A percentile compares a stretch with the other conserved stretches of the same genome.
Conservation (phyloP, 2,888 invertebrate genomes). For the Junonia oenone region DNA sequence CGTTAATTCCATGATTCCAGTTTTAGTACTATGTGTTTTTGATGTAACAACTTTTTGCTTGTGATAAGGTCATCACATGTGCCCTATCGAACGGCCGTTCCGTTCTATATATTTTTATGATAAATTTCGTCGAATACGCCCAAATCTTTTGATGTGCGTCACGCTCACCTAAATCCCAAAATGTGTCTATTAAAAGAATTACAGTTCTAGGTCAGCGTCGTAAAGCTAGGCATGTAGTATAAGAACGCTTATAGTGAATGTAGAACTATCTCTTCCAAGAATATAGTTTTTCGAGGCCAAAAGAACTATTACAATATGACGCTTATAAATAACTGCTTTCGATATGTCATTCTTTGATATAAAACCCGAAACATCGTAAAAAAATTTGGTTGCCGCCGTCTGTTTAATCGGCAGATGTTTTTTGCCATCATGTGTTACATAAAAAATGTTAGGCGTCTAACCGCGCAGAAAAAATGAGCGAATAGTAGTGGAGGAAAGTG, state of each 20-base stretch:
- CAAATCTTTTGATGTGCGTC: conserved; percentile 19
- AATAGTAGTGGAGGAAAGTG: neutral
- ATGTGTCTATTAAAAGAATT: conserved; percentile 31
- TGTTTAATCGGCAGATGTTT: no score
- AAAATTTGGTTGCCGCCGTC: neutral
- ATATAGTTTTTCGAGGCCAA: conserved; percentile 22
- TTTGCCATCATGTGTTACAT: no score
- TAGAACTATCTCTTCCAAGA: conserved; percentile 20
- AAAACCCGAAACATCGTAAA: neutral
- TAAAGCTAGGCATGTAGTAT: conserved; percentile 24
- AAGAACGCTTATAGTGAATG: conserved; percentile 18
- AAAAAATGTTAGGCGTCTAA: neutral
- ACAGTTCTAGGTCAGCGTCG: conserved; percentile 26
- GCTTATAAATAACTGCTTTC: conserved; percentile 6
- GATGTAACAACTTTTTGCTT: neutral
- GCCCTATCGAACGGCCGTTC: neutral
- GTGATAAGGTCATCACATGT: neutral
- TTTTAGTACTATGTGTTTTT: neutral
- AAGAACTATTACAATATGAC: conserved; percentile 15
- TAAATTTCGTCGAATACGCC: conserved; percentile 12
- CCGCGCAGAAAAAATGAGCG: no score
- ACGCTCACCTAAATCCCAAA: conserved; percentile 28
- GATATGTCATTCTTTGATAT: neutral
- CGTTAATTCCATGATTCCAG: neutral
- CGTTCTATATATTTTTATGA: conserved; percentile 14